Base-by-base conservation (phyloP, 2,113 vertebrate species). In the Brachyhypopomus occidentalis region DNA sequence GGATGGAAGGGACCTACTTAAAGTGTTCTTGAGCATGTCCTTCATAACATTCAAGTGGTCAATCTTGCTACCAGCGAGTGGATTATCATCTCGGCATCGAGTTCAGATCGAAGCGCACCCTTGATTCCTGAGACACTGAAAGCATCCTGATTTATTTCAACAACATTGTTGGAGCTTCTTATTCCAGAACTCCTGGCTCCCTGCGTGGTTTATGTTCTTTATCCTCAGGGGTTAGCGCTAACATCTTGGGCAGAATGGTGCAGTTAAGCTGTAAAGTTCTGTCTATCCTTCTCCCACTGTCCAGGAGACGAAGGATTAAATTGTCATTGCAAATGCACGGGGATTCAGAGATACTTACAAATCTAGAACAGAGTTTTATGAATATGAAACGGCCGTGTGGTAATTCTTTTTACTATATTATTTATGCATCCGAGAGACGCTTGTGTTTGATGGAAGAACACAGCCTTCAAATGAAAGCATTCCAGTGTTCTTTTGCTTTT, bases 251-350 rank as follows among this genome's bases (percentile, higher is more conserved):
- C 17, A 7, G 64, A 36, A 36, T 9, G 41, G 5, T 41, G 41
- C 45, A 52, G 45, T 52, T 52, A 52, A 52, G 45, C 45, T 14
- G 45, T 11, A 14, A 52, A 52, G 45, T 52, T 52, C 45, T 52
- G 9, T 52, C 45, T 84, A 62, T 86, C 85, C 41, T 84, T 79
- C 77, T 79, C 85, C 9, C 38, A 36, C 67, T 27, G 23, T 58
- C 38, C 0, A 5, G 79, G 74, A 84, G 81, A 79, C 67, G 78
- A 83, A 58, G 71, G 67, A 77, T 84, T 76, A 63, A 63, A 75
- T 84, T 88, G 79, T 87, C 85, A 89, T 91, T 90, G 90, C 85
- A 80, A 80, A 90, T 88, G 88, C 88, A 89, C 85, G 75, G 75
- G 88, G 88, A 89, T 90, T 83, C 81, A 88, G 83, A 89, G 84